Percentiles rank a stretch among this genome's conserved stretches.
Conservation (phyloP, 2,113 vertebrate genomes). For the Pimephales promelas region DNA sequence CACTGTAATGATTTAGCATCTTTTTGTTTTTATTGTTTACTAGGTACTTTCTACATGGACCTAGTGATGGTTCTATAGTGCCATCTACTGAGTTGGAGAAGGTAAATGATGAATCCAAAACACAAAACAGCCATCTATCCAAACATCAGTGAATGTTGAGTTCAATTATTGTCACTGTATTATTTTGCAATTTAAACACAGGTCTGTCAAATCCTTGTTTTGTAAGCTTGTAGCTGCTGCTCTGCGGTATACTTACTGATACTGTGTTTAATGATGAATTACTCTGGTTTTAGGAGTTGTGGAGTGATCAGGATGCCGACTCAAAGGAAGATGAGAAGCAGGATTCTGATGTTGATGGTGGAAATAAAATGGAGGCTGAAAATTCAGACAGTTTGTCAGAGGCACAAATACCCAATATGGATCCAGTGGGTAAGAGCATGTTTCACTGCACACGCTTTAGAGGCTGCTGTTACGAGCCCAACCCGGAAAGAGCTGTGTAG, state of each 20-base stretch:
- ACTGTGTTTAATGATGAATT: background rate
- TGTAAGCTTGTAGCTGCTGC: background rate
- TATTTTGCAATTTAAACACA: background rate
- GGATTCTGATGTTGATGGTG: background rate
- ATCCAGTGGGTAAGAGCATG: constrained; percentile 83
- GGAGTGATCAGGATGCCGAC: constrained; percentile 8
- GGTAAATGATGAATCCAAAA: constrained; percentile 1
- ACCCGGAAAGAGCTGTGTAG: background rate
- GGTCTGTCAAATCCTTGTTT: background rate
- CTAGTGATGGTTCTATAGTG: background rate
- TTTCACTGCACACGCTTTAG: background rate
- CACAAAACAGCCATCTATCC: no score
- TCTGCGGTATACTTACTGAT: background rate
- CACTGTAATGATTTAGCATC: background rate
- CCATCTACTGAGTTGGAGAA: background rate
- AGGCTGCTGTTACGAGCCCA: background rate
- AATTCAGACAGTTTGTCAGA: constrained; percentile 51
- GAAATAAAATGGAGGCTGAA: background rate
- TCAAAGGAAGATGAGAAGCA: background rate
- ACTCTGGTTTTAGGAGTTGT: constrained; percentile 14
- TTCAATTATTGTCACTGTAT: background rate
- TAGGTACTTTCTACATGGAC: constrained; percentile 6
- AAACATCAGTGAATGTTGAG: background rate
- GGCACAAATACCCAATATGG: constrained; percentile 70
- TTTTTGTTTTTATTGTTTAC: background rate